Percentiles rank a stretch among this genome's conserved stretches.
Evolutionary conservation across 1,140 invertebrate species (phyloP).

Genomic region (Diploscapter pachys): DNA sequence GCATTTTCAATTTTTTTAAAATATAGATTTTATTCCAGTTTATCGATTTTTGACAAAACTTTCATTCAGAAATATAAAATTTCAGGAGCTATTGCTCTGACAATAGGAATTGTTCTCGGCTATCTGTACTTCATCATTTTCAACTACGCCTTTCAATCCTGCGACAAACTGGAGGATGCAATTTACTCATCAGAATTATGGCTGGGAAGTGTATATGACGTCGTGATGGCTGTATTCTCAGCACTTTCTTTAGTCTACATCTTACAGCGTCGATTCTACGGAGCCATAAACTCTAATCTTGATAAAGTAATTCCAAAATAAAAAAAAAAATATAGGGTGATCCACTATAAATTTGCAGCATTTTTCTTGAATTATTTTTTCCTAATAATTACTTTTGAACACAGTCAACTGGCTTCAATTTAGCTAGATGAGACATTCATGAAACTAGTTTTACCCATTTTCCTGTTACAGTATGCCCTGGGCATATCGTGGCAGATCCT

Average conservation of each 20-base stretch:
- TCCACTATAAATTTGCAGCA: no score
- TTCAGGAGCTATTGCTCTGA: conserved; percentile 47
- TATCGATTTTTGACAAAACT: background rate
- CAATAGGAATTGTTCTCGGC: conserved; percentile 52
- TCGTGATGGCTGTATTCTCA: conserved; percentile 54
- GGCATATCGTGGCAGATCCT: no score
- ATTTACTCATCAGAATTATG: conserved; percentile 41
- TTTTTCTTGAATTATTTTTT: no score
- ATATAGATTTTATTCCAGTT: background rate
- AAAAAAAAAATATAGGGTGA: no score
- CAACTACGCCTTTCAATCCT: conserved; percentile 53
- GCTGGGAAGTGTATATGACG: conserved; percentile 49
- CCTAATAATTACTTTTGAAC: no score
- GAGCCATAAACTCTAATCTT: conserved; percentile 48
- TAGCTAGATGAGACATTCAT: no score
- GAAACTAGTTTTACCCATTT: no score
- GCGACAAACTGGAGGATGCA: conserved; percentile 56
- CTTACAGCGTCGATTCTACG: conserved; percentile 55
- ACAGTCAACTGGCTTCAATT: no score
- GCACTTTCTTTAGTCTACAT: conserved; percentile 49
- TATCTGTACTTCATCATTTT: conserved; percentile 58
- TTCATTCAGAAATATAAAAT: background rate
- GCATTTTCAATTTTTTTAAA: background rate
- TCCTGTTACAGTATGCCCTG: no score
- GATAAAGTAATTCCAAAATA: conserved; percentile 38